phyloP scores from a whole-genome alignment of 1,140 invertebrate genomes.

The Anthonomus grandis region DNA sequence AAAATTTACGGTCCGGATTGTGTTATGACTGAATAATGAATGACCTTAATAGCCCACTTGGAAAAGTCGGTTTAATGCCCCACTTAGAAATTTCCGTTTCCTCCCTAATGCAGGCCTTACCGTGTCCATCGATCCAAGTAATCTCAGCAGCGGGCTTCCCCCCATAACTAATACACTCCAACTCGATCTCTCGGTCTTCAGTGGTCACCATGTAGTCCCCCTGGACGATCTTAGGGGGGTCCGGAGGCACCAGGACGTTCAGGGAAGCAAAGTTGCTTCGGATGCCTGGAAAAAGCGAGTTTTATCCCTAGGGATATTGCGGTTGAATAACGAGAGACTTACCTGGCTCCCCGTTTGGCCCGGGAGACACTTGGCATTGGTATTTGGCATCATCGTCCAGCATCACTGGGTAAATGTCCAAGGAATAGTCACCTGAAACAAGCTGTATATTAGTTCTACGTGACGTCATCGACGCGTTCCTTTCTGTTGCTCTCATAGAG shows the following conservation, averaged over 20 bases:
- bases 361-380: constrained; percentile 82
- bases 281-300: constrained; percentile 57
- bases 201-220: constrained; percentile 78
- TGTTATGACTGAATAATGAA: not conserved
- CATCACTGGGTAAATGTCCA: constrained; percentile 83
- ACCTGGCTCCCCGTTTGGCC: constrained; percentile 62
- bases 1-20: not conserved
- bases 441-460: too few species aligned
- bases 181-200: constrained; percentile 82
- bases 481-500: too few species aligned
- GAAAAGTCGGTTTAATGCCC: too few species aligned
- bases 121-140: constrained; percentile 84
- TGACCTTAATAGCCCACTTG: too few species aligned
- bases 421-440: constrained; percentile 76
- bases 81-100: too few species aligned
- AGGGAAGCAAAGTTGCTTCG: constrained; percentile 78
- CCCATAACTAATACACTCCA: constrained; percentile 84
- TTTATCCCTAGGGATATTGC: too few species aligned
- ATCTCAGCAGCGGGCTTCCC: constrained; percentile 93
- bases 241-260: constrained; percentile 85
- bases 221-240: constrained; percentile 81
- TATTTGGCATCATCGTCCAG: constrained; percentile 88
- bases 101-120: constrained; percentile 30
- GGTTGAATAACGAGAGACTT: too few species aligned
- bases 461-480: too few species aligned